Conservation (phyloP, 2,888 invertebrate genomes). For the Drosophila pullipes region DNA sequence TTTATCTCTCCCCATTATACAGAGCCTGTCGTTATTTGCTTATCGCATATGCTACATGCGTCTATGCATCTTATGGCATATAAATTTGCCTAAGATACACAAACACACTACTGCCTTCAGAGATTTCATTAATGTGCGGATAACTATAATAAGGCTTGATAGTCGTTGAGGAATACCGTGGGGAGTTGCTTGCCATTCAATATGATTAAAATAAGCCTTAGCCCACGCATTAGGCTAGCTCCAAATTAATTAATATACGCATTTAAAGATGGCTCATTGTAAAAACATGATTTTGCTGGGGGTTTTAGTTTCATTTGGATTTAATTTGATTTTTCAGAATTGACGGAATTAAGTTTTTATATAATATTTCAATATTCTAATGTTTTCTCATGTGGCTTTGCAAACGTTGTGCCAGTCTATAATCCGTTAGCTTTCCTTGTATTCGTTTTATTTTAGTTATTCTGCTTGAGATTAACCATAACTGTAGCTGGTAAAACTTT, state of each 20-base stretch:
- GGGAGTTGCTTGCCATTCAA: slow-evolving; percentile 19
- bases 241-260: slow-evolving; percentile 2
- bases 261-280: not conserved
- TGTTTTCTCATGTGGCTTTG: not conserved
- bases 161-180: slow-evolving; percentile 24
- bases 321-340: not conserved
- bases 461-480: not conserved
- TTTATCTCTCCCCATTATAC: slow-evolving; percentile 3
- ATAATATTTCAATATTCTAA: no score
- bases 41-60: slow-evolving; percentile 51
- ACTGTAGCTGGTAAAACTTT: slow-evolving; percentile 5
- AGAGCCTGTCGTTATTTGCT: slow-evolving; percentile 16
- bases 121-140: slow-evolving; percentile 78
- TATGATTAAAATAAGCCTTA: slow-evolving; percentile 12
- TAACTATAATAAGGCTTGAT: slow-evolving; percentile 67
- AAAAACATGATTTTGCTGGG: not conserved
- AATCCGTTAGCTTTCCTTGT: not conserved
- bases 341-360: not conserved
- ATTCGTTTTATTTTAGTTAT: not conserved
- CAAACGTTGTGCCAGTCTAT: no score
- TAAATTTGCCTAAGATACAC: slow-evolving; percentile 50
- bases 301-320: not conserved
- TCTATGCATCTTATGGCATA: slow-evolving; percentile 61
- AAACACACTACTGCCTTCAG: slow-evolving; percentile 35
- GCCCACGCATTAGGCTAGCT: slow-evolving; percentile 26